Conservation (phyloP, 2,888 invertebrate genomes). For the Ophraella communa region DNA sequence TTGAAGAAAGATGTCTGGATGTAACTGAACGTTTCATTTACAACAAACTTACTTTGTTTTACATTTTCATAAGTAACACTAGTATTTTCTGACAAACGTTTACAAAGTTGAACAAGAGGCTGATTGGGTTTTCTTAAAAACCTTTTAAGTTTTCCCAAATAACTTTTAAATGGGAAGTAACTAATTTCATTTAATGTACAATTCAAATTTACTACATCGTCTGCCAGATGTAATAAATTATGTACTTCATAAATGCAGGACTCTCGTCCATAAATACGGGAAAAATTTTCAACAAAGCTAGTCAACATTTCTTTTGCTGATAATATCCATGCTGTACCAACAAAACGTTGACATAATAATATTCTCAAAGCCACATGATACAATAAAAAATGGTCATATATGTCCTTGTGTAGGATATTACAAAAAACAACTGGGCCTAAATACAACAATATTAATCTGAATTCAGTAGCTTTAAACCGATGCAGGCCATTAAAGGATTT, state of each 20-base stretch:
- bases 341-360: constrained; percentile 23
- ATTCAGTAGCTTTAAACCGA: constrained; percentile 28
- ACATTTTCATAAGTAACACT: constrained; percentile 15
- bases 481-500: constrained; percentile 24
- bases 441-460: constrained; percentile 3
- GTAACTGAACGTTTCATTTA: constrained; percentile 17
- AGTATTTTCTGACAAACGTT: constrained; percentile 3
- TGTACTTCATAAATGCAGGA: constrained; percentile 36
- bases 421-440: constrained; percentile 2
- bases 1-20: constrained; percentile 14
- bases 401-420: constrained; percentile 10
- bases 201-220: constrained; percentile 29
- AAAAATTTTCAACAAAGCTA: constrained; percentile 26
- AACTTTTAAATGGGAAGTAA: constrained; percentile 33
- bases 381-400: constrained; percentile 10
- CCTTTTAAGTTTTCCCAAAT: constrained; percentile 23
- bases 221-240: constrained; percentile 28
- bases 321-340: constrained; percentile 9
- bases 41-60: constrained; percentile 4
- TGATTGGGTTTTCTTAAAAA: constrained; percentile 29
- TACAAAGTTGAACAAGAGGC: constrained; percentile 26
- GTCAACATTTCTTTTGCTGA: constrained; percentile 23
- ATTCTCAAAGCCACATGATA: constrained; percentile 12
- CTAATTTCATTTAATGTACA: constrained; percentile 26
- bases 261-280: constrained; percentile 14